Conservation (phyloP, 2,797 vertebrate species). For the Pantherophis vulpinus region DNA sequence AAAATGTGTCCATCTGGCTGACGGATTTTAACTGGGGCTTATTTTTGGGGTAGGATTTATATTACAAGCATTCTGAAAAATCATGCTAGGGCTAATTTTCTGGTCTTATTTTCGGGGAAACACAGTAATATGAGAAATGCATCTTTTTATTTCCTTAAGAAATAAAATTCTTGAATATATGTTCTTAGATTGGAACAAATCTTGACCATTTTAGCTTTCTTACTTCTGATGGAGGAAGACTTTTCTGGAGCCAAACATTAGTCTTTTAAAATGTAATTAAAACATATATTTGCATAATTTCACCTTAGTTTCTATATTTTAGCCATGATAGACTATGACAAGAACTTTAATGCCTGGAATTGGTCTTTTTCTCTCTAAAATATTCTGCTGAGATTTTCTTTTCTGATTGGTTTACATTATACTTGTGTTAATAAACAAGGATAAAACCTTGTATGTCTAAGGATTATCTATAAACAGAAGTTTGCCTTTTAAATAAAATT, state of each 20-base stretch:
- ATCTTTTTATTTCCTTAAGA: not conserved
- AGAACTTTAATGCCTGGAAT: not conserved
- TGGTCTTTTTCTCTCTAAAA: not conserved
- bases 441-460: not conserved
- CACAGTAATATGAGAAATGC: not conserved
- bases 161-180: not conserved
- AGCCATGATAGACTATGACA: not conserved
- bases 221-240: not conserved
- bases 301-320: not conserved
- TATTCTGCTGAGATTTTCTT: not conserved
- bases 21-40: too few species aligned
- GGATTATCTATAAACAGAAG: not conserved
- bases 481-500: conserved; percentile 10
- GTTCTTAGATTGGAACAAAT: not conserved
- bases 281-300: not conserved
- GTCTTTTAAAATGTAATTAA: not conserved
- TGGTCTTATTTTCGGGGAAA: not conserved
- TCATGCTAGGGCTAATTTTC: not conserved
- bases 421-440: not conserved
- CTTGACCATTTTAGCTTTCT: not conserved
- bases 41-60: too few species aligned
- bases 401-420: not conserved
- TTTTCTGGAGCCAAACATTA: not conserved
- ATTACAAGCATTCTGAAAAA: not conserved
- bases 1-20: too few species aligned